Evolutionary conservation across 2,888 invertebrate genomes (phyloP), one percentile per base, ranked within the genome.

Genomic region (Meghimatium bilineatum): DNA sequence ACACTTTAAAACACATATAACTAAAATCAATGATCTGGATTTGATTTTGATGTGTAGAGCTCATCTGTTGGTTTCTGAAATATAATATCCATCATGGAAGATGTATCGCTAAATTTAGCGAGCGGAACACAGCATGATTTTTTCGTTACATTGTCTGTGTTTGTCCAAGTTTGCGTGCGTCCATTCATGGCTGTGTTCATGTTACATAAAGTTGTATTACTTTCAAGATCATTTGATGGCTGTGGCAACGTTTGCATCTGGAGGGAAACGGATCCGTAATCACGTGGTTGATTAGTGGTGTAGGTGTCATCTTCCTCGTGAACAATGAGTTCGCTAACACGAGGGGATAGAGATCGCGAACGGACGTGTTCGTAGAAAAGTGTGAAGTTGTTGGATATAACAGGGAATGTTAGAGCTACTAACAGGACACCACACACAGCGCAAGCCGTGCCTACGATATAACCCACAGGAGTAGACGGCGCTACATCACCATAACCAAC

Each of bases 361-460:
- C 91, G 88, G 49, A 92, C 92, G 85, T 93, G 93, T 12, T 91
- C 89, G 85, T 93, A 93, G 86, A 93, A 93, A n/a, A 93, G 89
- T 26, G 92, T 91, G 83, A 93, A 93, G 87, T 93, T 93, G 88
- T 93, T 93, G 66, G 92, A 93, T 66, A 93, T 93, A 60, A 93
- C 92, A 23, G 93, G 93, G 86, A 93, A 92, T 52, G 93, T 93
- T 32, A 93, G 89, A 1, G 93, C 93, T 36, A 93, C 89, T 63
- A 93, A 86, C 10, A 93, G 87, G 12, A 93, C 93, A 14, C 93
- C 93, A 84, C 91, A 90, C 6, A 93, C 90, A 34, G 92, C 91
- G 85, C 93, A 93, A 29, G 89, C 88, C 1, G 90, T 90, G 5
- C 93, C 93, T 29, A 93, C 91, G 32, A 93, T 87, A 85, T 91